Base-by-base conservation (phyloP, 2,888 invertebrate species). In the Phalera bucephala region DNA sequence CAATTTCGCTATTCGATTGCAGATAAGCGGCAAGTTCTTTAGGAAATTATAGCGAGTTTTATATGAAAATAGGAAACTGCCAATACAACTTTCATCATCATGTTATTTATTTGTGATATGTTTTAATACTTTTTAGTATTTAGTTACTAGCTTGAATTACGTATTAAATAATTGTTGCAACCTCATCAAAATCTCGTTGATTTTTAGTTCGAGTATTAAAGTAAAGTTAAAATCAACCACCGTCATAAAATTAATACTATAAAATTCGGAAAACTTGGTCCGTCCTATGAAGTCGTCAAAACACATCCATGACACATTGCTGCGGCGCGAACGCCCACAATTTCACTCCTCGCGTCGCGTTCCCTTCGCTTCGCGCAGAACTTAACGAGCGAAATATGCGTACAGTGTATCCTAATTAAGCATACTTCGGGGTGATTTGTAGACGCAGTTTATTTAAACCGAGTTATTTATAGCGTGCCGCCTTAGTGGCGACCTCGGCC, bases 401-500 rank as follows among this genome's bases (percentile, higher is more conserved):
- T 42, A 37, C 50, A 55, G 41, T 56, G 52, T 59, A 51, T 62
- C 54, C 62, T 66, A 69, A 72, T 68, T 59, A 65, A 61, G 60
- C 52, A 54, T 51, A 58, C 58, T 38, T 40, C 42, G 48, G 45
- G 47, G 54, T 68, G 63, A 67, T 69, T 69, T 66, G 64, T 65
- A 47, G 59, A 44, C 52, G 38, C 52, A 50, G 48, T 60, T 62
- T 57, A 60, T 60, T 61, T 55, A 49, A 63, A 57, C 52, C 40
- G 49, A 46, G 64, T 51, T 74, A 70, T 73, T 73, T 72, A 67
- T 72, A 64, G 61, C 55, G 20, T 31, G 46, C 40, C 47, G 49
- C 50, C 52, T 57, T 45, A 41, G 41, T 25, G 35, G 33, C 42
- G 42, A 49, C 44, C 42, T 52, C 56, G 40, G 30, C 41, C 35